These are phyloP conservation scores for human (Homo sapiens) DNA, from an alignment of 2,113 vertebrate genomes.

Conservation along the genomic window GRCh38 chr13:19225501-19226000, in stretches of 20 bases:
- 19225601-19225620: no score
- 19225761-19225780: background rate
- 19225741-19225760: background rate
- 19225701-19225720: no score
- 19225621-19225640: no score
- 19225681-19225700: no score
- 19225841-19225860: background rate
- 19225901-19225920: background rate
- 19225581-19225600: no score
- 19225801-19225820: background rate
- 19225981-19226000: background rate
- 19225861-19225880: constrained; percentile 19
- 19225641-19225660: no score
- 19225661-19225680: no score
- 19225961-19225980: background rate
- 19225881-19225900: background rate
- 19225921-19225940: background rate
- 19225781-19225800: background rate
- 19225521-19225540: no score
- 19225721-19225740: no score
- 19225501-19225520: no score
- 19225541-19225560: no score
- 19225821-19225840: background rate
- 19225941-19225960: background rate
- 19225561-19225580: no score